A percentile compares a stretch with the other conserved stretches of the same genome.
These are phyloP conservation scores for Drosophila elegans DNA, from an alignment of 1,140 invertebrate species.

Conservation along the genomic window DNA sequence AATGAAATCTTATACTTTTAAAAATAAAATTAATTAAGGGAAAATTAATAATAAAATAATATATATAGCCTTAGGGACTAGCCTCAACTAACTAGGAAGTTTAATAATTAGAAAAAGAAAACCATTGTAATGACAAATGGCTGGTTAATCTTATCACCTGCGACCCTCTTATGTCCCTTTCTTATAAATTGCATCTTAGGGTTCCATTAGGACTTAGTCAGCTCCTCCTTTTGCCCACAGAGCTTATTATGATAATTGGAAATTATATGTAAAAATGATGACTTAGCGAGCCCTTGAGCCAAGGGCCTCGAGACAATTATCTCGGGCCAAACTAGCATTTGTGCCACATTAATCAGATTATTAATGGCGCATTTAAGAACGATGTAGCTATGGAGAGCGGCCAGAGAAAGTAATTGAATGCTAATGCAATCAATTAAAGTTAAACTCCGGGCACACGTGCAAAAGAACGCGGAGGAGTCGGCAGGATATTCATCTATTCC, in stretches of 20 bases:
- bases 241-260: slow-evolving; percentile 64
- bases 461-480: slow-evolving; percentile 1
- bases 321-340: slow-evolving; percentile 38
- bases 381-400: background rate
- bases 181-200: slow-evolving; percentile 6
- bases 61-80: too few relatives aligned
- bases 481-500: background rate
- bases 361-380: slow-evolving; percentile 49
- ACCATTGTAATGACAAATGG: background rate
- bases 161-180: background rate
- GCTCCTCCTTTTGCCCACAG: slow-evolving; percentile 14
- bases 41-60: too few relatives aligned
- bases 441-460: slow-evolving; percentile 62
- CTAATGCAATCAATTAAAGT: slow-evolving; percentile 78
- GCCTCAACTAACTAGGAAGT: too few relatives aligned
- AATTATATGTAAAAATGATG: slow-evolving; percentile 51
- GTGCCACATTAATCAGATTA: slow-evolving; percentile 63
- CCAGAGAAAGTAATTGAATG: slow-evolving; percentile 57
- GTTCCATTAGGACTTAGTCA: slow-evolving; percentile 22
- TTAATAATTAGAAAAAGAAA: too few relatives aligned
- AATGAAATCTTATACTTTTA: too few relatives aligned
- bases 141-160: slow-evolving; percentile 17
- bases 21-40: too few relatives aligned
- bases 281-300: slow-evolving; percentile 32
- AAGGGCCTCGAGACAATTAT: slow-evolving; percentile 27